These are phyloP conservation scores for Mungos mungo DNA, from an alignment of 2,113 vertebrate species.

Conservation along the genomic window DNA sequence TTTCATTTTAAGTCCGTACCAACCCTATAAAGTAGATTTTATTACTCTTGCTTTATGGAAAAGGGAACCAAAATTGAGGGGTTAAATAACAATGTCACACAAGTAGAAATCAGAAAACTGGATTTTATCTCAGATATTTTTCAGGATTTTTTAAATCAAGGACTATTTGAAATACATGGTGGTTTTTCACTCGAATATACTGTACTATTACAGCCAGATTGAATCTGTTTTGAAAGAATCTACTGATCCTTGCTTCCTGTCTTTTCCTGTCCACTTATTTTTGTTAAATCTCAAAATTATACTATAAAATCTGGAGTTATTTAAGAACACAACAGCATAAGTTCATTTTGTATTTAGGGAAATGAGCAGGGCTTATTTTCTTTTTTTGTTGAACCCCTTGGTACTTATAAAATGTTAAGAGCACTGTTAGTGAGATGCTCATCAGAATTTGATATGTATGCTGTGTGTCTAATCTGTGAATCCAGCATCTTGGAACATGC, in stretches of 20 bases:
- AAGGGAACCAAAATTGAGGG: background rate
- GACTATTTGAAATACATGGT: background rate
- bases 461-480: constrained; percentile 59
- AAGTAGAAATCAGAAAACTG: background rate
- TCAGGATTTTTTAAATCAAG: background rate
- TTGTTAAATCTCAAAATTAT: constrained; percentile 33
- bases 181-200: background rate
- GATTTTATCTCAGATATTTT: background rate
- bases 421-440: constrained; percentile 52
- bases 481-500: constrained; percentile 53
- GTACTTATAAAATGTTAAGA: constrained; percentile 25
- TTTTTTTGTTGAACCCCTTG: background rate
- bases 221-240: constrained; percentile 1
- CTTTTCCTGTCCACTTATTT: background rate
- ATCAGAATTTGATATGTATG: constrained; percentile 59
- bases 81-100: background rate
- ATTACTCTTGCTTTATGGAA: background rate
- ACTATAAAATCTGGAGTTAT: background rate
- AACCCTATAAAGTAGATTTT: background rate
- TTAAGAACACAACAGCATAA: background rate
- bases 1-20: background rate
- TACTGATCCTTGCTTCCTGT: background rate
- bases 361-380: background rate
- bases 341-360: background rate
- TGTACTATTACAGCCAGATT: background rate